Conservation (phyloP, 1,140 invertebrate species). For the Hylyphantes graminicola region DNA sequence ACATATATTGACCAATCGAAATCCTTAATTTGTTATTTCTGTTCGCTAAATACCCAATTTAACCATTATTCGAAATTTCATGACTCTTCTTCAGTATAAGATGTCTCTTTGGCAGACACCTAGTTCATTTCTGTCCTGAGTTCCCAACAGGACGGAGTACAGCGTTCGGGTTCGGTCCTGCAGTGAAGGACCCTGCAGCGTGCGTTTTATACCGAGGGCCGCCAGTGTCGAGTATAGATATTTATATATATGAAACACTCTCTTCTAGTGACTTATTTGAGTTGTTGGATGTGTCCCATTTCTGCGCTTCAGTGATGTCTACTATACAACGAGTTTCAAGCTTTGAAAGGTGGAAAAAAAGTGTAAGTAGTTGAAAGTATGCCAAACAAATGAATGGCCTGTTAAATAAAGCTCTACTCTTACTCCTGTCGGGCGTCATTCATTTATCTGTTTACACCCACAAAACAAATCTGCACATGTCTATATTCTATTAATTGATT, state of each 20-base stretch:
- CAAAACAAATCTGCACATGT: no score
- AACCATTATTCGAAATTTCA: no score
- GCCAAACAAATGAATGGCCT: constrained; percentile 55
- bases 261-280: constrained; percentile 35
- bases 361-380: constrained; percentile 60
- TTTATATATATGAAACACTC: constrained; percentile 31
- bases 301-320: constrained; percentile 56
- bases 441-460: constrained; percentile 4
- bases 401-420: constrained; percentile 60
- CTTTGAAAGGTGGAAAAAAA: constrained; percentile 36
- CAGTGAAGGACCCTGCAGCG: constrained; percentile 2
- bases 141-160: no score
- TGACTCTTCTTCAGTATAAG: no score
- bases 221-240: constrained; percentile 51
- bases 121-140: no score
- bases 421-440: constrained; percentile 46
- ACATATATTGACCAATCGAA: no score
- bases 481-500: no score
- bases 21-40: no score
- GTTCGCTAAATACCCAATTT: no score
- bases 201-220: constrained; percentile 34
- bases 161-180: constrained; percentile 8
- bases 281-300: constrained; percentile 56
- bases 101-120: no score
- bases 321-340: constrained; percentile 60